Evolutionary conservation across 2,797 vertebrate species (phyloP), one percentile per base, ranked within the genome.

Genomic region (Potorous gilbertii): DNA sequence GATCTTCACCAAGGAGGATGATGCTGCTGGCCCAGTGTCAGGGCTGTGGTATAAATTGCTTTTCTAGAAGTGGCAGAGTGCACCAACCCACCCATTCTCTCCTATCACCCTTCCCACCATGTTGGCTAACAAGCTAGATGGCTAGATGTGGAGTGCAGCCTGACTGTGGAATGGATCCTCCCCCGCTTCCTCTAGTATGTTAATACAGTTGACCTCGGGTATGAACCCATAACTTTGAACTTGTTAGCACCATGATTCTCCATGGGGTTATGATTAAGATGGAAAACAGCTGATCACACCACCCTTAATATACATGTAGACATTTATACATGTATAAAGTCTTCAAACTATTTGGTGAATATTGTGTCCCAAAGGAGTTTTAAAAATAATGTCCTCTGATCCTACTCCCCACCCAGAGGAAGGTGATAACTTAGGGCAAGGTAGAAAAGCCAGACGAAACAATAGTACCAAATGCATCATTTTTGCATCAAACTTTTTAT

Each of bases 401-500:
- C 28, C 52, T 18, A 13, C 50, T 90, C 89, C 28, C 52, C 50
- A 54, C 52, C 4, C 28, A 29, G 52, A 54, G 89, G 27, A 54
- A 74, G n/a, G n/a, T 40, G 66, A 40, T 81, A 18, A 40, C 66
- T 24, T 81, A 0, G n/a, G 18, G n/a, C 18, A 81, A 46, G 66
- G 0, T 24, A 40, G n/a, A 81, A 81, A 46, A 81, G n/a, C n/a
- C 18, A 46, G 18, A 81, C 6, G n/a, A 81, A 81, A 81, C 9
- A 28, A 50, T 27, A 74, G n/a, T 40, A 87, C 74, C 40, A 87
- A 24, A 46, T 27, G 9, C 21, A 50, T 27, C 21, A 46, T 10
- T 27, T 87, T 87, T 87, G 40, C 40, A 1, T 24, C 74, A 50
- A 87, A 46, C 74, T 87, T 87, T 98, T 97, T 98, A 92, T 98